Evolutionary conservation across 2,113 vertebrate genomes (phyloP).

Genomic region (Diadophis punctatus): DNA sequence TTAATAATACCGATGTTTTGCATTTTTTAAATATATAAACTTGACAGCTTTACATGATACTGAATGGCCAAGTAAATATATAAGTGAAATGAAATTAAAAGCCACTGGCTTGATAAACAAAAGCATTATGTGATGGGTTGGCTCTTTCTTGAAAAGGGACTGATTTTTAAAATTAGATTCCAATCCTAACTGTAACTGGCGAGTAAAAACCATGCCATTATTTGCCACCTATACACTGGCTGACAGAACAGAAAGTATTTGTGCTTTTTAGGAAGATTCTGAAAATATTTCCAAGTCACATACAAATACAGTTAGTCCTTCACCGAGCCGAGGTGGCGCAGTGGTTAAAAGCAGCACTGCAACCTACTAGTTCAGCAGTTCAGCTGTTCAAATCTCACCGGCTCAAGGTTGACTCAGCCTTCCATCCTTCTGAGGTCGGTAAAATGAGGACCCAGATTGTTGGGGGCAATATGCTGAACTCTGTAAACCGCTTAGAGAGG

Average conservation of each 20-base stretch:
- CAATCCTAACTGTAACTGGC: slow-evolving; percentile 27
- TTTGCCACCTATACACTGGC: background rate
- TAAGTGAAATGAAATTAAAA: slow-evolving; percentile 42
- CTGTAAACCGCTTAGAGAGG: no score
- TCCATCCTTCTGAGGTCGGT: no score
- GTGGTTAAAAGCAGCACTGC: no score
- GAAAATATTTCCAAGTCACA: background rate
- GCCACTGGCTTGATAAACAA: slow-evolving; percentile 47
- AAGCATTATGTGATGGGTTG: slow-evolving; percentile 52
- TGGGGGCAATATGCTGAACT: no score
- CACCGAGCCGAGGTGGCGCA: no score
- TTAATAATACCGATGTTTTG: slow-evolving; percentile 59
- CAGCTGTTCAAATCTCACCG: no score
- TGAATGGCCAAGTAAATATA: slow-evolving; percentile 42
- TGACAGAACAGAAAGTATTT: background rate
- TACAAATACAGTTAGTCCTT: background rate
- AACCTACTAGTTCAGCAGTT: no score
- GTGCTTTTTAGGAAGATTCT: background rate
- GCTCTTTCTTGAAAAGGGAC: slow-evolving; percentile 39
- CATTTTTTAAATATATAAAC: slow-evolving; percentile 58
- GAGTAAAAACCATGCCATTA: slow-evolving; percentile 46
- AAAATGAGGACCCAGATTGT: no score
- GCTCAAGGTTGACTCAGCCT: no score
- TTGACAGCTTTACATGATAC: slow-evolving; percentile 49
- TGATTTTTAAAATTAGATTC: slow-evolving; percentile 41